Base-by-base conservation (phyloP, 2,113 vertebrate species). In the Chascanopsetta lugubris region DNA sequence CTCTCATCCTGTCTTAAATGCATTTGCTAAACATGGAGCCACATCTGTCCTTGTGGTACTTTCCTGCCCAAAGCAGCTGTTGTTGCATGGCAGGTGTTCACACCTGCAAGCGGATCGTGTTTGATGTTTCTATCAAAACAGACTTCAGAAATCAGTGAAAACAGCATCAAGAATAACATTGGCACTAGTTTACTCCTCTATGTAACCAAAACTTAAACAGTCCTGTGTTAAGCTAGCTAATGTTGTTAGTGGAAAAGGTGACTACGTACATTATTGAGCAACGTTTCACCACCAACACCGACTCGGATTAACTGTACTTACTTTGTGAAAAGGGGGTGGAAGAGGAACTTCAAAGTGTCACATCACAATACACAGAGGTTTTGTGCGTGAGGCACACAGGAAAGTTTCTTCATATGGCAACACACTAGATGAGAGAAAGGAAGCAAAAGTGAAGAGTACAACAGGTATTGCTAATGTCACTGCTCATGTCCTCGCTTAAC, bases 41-140 rank as follows among this genome's bases (percentile, higher is more conserved):
- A 8, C 3, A 0, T 29, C 12, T 21, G 15, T 34, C 36, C 22
- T 63, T 13, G 5, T 11, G 58, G 53, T 24, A 68, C 46, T 69
- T 48, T 21, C 30, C 22, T 54, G 10, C 57, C 53, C 27, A 62
- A 47, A 69, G 46, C 58, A 63, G 68, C 56, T 65, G 70, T 55
- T 65, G 70, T 55, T 82, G 79, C 54, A 34, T 65, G 68, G 67
- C 78, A 70, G 50, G 56, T 9, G 11, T 56, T 73, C 46, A 74
- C 74, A 62, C 79, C 75, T 67, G 45, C 76, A 85, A 84, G 71
- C 73, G n/a, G n/a, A n/a, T 82, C 71, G 62, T 69, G 58, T 72
- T 76, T 59, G 56, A 64, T 75, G 61, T 68, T 72, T 46, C 61
- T 77, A 75, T 76, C 56, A 53, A 82, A 85, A 76, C 40, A 43